Evolutionary conservation across 2,113 vertebrate genomes (phyloP), one percentile per base, ranked within the genome.

Genomic region (Cygnus atratus): DNA sequence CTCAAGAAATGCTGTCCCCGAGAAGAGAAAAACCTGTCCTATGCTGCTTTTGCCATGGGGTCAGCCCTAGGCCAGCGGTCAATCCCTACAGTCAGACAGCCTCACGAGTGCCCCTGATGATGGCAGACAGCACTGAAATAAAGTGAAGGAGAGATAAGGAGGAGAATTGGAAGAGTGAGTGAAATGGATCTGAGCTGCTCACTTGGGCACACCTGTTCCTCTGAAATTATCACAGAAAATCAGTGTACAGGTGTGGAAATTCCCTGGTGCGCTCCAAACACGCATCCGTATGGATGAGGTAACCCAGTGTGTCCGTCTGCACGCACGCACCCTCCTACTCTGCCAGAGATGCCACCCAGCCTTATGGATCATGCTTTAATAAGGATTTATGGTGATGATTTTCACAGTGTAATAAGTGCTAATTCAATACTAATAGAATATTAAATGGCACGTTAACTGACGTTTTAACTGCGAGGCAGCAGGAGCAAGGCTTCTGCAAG

Each of bases 391-490:
- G 68, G 89, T 91, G 97, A 97, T 94, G 90, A 92, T 87, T 94
- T 86, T 91, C 94, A 97, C 91, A 97, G 93, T 46, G 78, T 96
- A 96, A 96, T 80, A 97, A 95, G 93, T 84, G 73, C 80, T 97
- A 97, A 96, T 94, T 96, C 83, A 88, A 88, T 94, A 95, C 76
- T 89, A 97, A 96, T 84, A 95, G 84, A 96, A 94, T 96, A 93
- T 93, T 96, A 97, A 97, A 90, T 83, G 92, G 57, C 89, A 96
- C 43, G 77, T 95, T 97, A 95, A 84, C 72, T 94, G 88, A 97
- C 84, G 94, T 74, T 88, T 87, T 94, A 96, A 92, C 70, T 87
- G 84, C 81, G 75, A 93, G 83, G 66, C 90, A 95, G 96, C 71
- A 91, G 88, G 92, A 96, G 71, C 31, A 84, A 15, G 71, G 94